Evolutionary conservation across 2,888 invertebrate species (phyloP).

Genomic region (Periphyllus acericola): DNA sequence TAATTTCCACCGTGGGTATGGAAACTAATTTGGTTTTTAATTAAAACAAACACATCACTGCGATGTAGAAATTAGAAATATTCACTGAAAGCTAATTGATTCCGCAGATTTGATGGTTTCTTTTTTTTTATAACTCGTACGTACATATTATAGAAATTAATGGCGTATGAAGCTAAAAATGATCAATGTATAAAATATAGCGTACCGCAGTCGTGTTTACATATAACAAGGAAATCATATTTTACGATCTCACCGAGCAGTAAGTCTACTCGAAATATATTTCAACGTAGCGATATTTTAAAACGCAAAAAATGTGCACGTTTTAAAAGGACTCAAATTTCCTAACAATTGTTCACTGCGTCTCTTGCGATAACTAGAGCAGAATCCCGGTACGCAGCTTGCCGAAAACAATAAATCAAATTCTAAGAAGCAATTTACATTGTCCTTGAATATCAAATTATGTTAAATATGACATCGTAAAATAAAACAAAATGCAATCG

Average conservation of each 20-base stretch:
- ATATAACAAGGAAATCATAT: not conserved
- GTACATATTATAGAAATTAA: no score
- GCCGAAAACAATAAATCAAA: slow-evolving; percentile 28
- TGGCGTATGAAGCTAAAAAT: no score
- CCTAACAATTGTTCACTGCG: not conserved
- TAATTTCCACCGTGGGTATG: slow-evolving; percentile 3
- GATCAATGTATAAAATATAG: not conserved
- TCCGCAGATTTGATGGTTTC: no score
- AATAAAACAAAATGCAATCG: not conserved
- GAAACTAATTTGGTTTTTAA: slow-evolving; percentile 31
- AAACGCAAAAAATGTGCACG: not conserved
- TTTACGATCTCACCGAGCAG: not conserved
- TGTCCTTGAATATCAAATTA: slow-evolving; percentile 12
- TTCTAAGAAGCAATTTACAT: slow-evolving; percentile 2
- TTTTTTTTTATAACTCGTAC: no score
- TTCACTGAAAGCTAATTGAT: no score
- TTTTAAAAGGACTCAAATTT: not conserved
- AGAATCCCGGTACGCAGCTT: not conserved
- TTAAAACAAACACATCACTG: not conserved
- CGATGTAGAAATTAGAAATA: no score
- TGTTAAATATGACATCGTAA: not conserved
- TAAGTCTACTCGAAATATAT: not conserved
- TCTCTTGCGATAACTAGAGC: slow-evolving; percentile 12
- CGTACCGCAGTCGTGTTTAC: not conserved
- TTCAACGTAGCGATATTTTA: not conserved